Conservation (phyloP, 2,888 invertebrate genomes). For the Ernsta delagoae region DNA sequence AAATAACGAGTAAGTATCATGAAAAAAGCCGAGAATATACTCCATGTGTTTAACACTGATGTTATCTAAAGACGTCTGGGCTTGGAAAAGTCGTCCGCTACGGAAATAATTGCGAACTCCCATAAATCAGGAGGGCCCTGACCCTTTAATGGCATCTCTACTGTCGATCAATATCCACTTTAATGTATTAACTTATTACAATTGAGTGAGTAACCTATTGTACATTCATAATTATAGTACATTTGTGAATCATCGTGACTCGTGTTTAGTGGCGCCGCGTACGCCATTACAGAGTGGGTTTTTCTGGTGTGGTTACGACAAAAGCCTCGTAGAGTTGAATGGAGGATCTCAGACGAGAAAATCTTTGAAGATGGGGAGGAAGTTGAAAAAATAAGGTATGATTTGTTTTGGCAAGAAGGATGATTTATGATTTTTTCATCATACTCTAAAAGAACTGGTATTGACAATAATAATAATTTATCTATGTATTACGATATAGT, state of each 20-base stretch:
- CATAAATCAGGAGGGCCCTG: constrained; percentile 33
- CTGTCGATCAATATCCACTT: constrained; percentile 29
- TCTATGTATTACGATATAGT: too few relatives aligned
- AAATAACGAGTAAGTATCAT: background rate
- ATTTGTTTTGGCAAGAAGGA: background rate
- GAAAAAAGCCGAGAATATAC: background rate
- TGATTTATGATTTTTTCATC: background rate
- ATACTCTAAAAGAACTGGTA: background rate
- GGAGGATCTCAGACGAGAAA: constrained; percentile 15
- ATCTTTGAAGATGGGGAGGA: constrained; percentile 15
- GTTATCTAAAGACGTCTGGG: constrained; percentile 11
- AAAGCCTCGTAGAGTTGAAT: constrained; percentile 12
- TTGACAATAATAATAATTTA: too few relatives aligned
- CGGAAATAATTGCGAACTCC: constrained; percentile 27
- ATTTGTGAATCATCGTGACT: constrained; percentile 32
- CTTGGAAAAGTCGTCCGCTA: constrained; percentile 7
- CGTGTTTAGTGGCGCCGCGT: constrained; percentile 1
- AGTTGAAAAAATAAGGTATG: constrained; percentile 12
- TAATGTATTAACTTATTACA: constrained; percentile 30
- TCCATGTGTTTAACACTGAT: constrained; percentile 13
- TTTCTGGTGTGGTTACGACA: constrained; percentile 20
- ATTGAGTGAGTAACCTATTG: constrained; percentile 34
- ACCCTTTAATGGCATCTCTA: constrained; percentile 31
- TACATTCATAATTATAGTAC: constrained; percentile 28
- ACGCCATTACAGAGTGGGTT: constrained; percentile 22